Evolutionary conservation across 2,113 vertebrate species (phyloP).

Genomic region (Coptodon bakossiorum): DNA sequence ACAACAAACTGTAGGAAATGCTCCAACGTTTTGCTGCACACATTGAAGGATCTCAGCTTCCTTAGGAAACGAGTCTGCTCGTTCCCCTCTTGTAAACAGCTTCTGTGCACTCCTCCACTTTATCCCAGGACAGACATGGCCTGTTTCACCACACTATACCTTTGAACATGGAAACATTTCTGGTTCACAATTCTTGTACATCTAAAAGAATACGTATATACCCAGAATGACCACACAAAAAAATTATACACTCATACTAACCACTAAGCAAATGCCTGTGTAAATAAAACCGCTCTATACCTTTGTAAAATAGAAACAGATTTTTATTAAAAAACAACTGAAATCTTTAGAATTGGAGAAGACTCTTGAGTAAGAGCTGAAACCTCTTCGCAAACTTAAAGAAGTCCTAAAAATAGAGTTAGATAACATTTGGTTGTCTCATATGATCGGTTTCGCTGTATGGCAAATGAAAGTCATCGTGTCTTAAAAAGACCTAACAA

Average conservation of each 20-base stretch:
- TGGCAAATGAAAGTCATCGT: neutral
- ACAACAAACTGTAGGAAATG: neutral
- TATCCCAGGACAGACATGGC: neutral
- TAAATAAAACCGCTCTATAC: neutral
- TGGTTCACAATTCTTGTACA: neutral
- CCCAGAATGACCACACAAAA: neutral
- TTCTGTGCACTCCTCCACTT: neutral
- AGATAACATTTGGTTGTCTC: neutral
- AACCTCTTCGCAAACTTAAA: neutral
- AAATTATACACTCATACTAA: neutral
- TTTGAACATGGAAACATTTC: neutral
- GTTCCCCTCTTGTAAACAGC: neutral
- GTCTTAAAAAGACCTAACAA: neutral
- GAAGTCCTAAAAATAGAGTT: neutral
- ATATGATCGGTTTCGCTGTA: neutral
- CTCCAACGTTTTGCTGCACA: neutral
- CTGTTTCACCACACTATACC: neutral
- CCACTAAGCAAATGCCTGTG: neutral
- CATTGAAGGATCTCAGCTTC: neutral
- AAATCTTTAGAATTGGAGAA: neutral
- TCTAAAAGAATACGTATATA: neutral
- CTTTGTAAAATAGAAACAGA: neutral
- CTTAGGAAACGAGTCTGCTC: neutral
- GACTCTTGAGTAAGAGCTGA: neutral
- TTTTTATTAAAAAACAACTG: neutral